These are phyloP conservation scores for Nestor notabilis DNA, from an alignment of 2,113 vertebrate species.

Conservation along the genomic window DNA sequence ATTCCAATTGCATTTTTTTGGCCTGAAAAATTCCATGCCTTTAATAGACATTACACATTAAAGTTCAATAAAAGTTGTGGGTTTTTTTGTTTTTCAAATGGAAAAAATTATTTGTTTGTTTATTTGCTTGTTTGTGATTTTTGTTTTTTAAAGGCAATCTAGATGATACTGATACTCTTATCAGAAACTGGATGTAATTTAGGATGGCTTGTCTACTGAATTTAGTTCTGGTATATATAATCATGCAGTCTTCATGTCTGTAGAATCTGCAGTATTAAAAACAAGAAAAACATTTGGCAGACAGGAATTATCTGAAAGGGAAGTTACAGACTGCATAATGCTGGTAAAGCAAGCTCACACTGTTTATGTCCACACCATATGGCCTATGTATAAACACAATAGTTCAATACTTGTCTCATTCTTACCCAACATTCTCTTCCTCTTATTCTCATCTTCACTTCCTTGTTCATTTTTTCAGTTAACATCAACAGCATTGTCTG, in stretches of 20 bases:
- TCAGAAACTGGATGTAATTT: background rate
- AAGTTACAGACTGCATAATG: constrained; percentile 14
- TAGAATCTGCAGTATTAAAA: background rate
- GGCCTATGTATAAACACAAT: constrained; percentile 8
- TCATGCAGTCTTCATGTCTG: background rate
- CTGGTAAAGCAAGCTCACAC: constrained; percentile 28
- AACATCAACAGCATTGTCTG: background rate
- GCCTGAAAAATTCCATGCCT: background rate
- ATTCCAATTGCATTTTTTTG: background rate
- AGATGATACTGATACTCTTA: background rate
- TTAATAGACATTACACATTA: background rate
- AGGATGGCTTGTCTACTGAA: background rate
- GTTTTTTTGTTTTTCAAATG: background rate
- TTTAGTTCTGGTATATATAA: background rate
- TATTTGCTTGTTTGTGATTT: background rate
- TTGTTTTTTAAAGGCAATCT: background rate
- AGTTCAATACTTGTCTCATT: constrained; percentile 12
- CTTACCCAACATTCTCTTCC: constrained; percentile 6
- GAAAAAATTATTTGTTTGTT: background rate
- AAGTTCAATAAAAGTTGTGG: background rate
- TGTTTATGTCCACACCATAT: constrained; percentile 32
- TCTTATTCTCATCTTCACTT: constrained; percentile 30
- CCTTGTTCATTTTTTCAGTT: constrained; percentile 27
- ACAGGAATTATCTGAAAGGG: constrained; percentile 1
- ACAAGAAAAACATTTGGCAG: background rate